Conservation (phyloP, 2,113 vertebrate genomes). For the Oryzias celebensis region DNA sequence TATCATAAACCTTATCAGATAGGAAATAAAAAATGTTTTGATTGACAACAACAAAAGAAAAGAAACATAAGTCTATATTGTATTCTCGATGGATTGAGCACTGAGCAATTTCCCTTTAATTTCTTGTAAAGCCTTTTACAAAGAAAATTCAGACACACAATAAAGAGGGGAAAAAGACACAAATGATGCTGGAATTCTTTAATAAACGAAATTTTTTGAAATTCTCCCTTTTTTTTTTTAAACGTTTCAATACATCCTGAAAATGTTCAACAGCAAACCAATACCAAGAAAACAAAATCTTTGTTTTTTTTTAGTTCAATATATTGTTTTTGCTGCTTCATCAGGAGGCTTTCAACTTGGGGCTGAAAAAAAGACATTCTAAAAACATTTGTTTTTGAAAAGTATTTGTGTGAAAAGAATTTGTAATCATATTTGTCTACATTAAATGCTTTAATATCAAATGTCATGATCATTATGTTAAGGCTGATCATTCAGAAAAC, state of each 20-base stretch:
- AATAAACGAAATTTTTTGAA: constrained; percentile 42
- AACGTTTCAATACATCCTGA: constrained; percentile 51
- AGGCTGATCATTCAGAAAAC: too few species aligned
- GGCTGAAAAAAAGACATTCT: background rate
- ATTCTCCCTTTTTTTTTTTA: constrained; percentile 24
- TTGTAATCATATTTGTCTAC: too few species aligned
- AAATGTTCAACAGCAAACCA: constrained; percentile 13
- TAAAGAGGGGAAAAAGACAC: constrained; percentile 27
- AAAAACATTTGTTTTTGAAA: too few species aligned
- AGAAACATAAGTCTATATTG: too few species aligned
- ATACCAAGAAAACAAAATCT: background rate
- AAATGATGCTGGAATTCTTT: constrained; percentile 56
- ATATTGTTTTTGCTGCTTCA: constrained; percentile 1
- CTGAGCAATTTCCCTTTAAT: background rate
- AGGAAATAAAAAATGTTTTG: too few species aligned
- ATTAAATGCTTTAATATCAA: too few species aligned
- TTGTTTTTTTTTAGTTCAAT: background rate
- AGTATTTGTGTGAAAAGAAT: too few species aligned
- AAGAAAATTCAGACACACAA: background rate
- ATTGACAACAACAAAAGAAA: too few species aligned
- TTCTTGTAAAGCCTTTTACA: background rate
- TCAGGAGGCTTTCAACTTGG: constrained; percentile 59
- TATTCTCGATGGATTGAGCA: background rate
- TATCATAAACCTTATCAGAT: too few species aligned
- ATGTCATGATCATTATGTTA: too few species aligned